Evolutionary conservation across 1,140 invertebrate genomes (phyloP).

Genomic region (Zaprionus tsacasi): DNA sequence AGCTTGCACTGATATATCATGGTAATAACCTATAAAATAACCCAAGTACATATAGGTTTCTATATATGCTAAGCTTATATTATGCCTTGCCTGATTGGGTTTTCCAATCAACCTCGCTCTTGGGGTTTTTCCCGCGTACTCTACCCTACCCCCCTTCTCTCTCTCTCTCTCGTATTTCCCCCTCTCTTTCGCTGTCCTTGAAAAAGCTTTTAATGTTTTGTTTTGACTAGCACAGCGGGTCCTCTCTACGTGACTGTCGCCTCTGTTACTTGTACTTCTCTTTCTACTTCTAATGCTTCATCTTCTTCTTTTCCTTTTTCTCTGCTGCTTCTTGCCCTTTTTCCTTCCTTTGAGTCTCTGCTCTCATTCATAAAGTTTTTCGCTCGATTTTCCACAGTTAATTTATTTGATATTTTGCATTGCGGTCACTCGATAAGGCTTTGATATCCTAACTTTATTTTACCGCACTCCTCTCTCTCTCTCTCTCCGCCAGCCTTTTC

Average conservation of each 20-base stretch:
- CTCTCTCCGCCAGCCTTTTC: not conserved
- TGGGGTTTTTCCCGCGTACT: slow-evolving; percentile 12
- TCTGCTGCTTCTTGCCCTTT: not conserved
- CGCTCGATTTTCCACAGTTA: slow-evolving; percentile 14
- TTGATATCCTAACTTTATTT: not conserved
- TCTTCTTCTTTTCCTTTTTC: not conserved
- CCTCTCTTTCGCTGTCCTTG: slow-evolving; percentile 20
- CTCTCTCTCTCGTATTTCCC: not conserved
- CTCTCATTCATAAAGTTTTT: slow-evolving; percentile 29
- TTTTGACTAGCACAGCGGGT: slow-evolving; percentile 22
- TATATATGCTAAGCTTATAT: not conserved
- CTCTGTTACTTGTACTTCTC: not conserved
- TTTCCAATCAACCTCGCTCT: not conserved
- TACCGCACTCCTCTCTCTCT: not conserved
- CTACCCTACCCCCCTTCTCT: not conserved
- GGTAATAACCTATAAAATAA: not conserved
- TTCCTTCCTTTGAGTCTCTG: not conserved
- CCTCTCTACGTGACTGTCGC: not conserved
- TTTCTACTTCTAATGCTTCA: not conserved
- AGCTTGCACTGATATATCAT: not conserved
- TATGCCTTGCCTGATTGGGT: not conserved
- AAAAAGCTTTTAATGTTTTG: slow-evolving; percentile 38
- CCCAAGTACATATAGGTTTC: not conserved
- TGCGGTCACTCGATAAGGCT: slow-evolving; percentile 26
- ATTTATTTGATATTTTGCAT: slow-evolving; percentile 20